Base-by-base conservation (phyloP, 1,140 invertebrate species). In the Epicauta chinensis region DNA sequence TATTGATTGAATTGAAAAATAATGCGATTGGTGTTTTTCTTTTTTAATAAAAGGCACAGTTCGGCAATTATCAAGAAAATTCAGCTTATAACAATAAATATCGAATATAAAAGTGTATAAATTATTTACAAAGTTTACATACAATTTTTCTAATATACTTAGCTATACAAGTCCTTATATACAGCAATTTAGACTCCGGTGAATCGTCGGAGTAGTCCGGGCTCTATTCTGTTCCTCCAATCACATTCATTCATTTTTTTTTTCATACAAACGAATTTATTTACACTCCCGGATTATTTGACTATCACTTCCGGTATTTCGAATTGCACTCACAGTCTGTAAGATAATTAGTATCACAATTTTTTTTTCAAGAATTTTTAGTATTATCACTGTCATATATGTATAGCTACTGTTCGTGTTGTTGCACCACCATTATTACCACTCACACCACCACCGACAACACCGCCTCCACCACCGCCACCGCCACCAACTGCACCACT, bases 331-430 rank as follows among this genome's bases (percentile, higher is more conserved):
- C 60, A 55, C 55, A 61, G 51, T 59, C 56, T 41, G 50, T 53
- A 49, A 30, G 10, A 30, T 10, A 34, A 36, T 16, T 41, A 50
- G 37, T 50, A 50, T 50, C 47, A 50, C 47, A 50, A 41, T 50
- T 32, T 11, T n/a, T 11, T 9, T 34, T 11, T n/a, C n/a, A n/a
- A 43, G 43, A 36, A 15, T 23, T 23, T 5, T 23, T 23, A 52
- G 45, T 46, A 45, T 50, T 42, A 44, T 55, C 51, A 54, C 35
- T 42, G 53, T 2, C 52, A 81, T 67, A 81, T 81, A 64, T 81
- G 80, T 55, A 81, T 80, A 42, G 79, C 78, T 53, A 79, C 77
- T 15, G 77, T 77, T 46, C 79, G 69, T 35, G 74, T 60, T 14
- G 71, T 69, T 54, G 72, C 76, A 59, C 71, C 69, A 55, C 73